Conservation (phyloP, 2,797 vertebrate species). For the Aulostomus chinensis region DNA sequence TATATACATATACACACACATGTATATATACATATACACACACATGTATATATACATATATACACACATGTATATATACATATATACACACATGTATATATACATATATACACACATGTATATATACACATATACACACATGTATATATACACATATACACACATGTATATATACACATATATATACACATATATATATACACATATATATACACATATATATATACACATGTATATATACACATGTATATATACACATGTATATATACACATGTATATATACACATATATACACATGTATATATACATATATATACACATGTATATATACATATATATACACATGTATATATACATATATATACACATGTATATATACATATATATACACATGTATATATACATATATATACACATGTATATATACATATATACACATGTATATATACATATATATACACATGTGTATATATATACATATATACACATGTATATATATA, state of each 20-base stretch:
- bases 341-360: background rate
- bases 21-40: background rate
- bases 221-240: background rate
- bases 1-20: background rate
- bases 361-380: background rate
- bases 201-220: constrained; percentile 2
- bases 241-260: background rate
- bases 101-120: background rate
- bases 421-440: constrained; percentile 1
- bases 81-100: background rate
- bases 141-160: background rate
- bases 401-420: background rate
- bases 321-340: background rate
- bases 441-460: background rate
- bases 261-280: background rate
- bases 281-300: background rate
- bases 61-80: background rate
- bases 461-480: background rate
- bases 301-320: background rate
- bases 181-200: background rate
- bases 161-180: background rate
- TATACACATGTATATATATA: background rate
- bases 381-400: background rate
- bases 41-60: background rate
- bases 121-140: too few relatives aligned